phyloP scores from a whole-genome alignment of 1,140 invertebrate genomes.

The Drosophila navojoa region DNA sequence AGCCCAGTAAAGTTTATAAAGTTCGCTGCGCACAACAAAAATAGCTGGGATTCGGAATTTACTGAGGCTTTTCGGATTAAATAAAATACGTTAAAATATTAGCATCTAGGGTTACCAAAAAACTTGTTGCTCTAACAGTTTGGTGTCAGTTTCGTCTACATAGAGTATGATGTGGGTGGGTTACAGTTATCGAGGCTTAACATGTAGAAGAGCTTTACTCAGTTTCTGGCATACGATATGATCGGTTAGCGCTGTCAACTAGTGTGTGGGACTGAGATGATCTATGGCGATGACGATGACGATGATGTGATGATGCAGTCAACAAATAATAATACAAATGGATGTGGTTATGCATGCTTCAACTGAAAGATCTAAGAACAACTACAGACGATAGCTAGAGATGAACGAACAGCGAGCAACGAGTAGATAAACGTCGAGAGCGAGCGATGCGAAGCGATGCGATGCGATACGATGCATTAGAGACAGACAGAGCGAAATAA shows the following conservation, averaged over 20 bases:
- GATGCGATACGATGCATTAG: background rate
- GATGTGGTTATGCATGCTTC: constrained; percentile 53
- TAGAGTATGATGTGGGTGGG: constrained; percentile 64
- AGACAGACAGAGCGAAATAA: background rate
- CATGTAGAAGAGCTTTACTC: constrained; percentile 18
- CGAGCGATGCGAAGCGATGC: constrained; percentile 22
- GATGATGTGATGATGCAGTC: constrained; percentile 20
- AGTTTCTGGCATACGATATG: constrained; percentile 54
- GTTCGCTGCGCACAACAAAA: constrained; percentile 11
- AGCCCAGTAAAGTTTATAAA: constrained; percentile 1
- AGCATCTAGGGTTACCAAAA: constrained; percentile 26
- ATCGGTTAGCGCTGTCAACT: too few relatives aligned
- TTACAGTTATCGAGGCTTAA: constrained; percentile 71
- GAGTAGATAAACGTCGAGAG: constrained; percentile 39
- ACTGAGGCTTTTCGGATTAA: background rate
- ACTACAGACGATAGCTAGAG: constrained; percentile 57
- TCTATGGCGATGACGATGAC: constrained; percentile 30
- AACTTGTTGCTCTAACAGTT: constrained; percentile 3
- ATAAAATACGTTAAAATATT: constrained; percentile 8
- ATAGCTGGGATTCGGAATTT: constrained; percentile 11
- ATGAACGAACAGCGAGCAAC: constrained; percentile 51
- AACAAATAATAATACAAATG: background rate
- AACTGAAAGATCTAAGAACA: constrained; percentile 26
- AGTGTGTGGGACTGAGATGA: constrained; percentile 32
- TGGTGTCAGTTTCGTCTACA: constrained; percentile 35